These are phyloP conservation scores for Antechinus stuartii DNA, from an alignment of 2,113 vertebrate genomes.

Conservation along the genomic window DNA sequence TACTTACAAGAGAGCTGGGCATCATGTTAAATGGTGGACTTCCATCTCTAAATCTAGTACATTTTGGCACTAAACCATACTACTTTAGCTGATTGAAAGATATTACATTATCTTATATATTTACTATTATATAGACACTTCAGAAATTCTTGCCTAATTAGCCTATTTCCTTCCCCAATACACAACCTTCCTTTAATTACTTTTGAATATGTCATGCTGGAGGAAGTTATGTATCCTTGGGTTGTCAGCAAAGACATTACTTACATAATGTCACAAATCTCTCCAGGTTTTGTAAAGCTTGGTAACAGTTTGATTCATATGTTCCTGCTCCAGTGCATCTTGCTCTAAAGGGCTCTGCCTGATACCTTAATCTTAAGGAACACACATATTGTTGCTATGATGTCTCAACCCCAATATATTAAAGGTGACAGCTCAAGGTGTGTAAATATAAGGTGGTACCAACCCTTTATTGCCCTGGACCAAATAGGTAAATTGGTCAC, in stretches of 20 bases:
- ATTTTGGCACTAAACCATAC: neutral
- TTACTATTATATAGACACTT: neutral
- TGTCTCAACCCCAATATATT: neutral
- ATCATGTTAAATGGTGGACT: neutral
- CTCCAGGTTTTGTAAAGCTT: neutral
- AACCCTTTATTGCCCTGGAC: neutral
- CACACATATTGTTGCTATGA: neutral
- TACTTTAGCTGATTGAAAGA: too few species aligned
- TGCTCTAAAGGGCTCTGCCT: neutral
- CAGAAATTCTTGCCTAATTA: constrained; percentile 21
- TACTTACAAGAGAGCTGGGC: neutral
- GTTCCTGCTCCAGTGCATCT: neutral
- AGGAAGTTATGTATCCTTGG: neutral
- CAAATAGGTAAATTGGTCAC: neutral
- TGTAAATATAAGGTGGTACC: neutral
- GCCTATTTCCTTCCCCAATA: constrained; percentile 40
- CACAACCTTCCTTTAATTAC: neutral
- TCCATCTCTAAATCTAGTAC: neutral
- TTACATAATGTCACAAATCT: neutral
- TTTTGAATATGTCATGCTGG: neutral
- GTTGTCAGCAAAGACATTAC: neutral
- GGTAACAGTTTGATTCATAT: neutral
- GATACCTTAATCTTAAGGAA: neutral
- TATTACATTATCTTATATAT: neutral
- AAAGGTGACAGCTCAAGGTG: neutral